Evolutionary conservation across 2,113 vertebrate species (phyloP), one percentile per base, ranked within the genome.

Genomic region (Spheniscus mendiculus): DNA sequence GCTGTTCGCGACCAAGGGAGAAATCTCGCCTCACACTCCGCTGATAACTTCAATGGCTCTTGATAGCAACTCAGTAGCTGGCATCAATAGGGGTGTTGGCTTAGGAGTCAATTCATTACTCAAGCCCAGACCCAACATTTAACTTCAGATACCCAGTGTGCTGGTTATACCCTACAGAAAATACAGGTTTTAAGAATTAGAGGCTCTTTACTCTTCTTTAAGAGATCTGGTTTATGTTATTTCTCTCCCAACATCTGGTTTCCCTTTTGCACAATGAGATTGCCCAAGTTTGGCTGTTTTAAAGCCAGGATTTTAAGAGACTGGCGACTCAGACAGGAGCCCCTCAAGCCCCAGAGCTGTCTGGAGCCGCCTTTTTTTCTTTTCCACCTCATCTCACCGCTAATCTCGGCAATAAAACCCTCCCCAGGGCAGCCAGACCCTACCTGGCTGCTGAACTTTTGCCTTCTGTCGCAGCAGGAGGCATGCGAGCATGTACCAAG

Each of bases 281-380:
- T 95, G 95, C 94, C 94, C 91, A 96, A 95, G 90, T 69, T 69
- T 83, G 89, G 90, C 74, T 73, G 18, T 65, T 29, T 40, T 42
- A 15, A 47, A 67, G 59, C 11, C 56, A 12, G 66, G 32, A n/a
- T 67, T 94, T 79, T 30, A 63, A 50, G 40, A 69, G 42, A 2
- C 27, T 15, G 81, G 84, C 56, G 59, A 84, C 86, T 94, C 73
- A 15, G 63, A 15, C 29, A 1, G 5, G 44, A 89, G 76, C 67
- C 76, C 67, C 63, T 91, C 74, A n/a, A 84, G 36, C 36, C 69
- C 4, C 92, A 62, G 36, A 42, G 16, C 19, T 26, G 61, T 36
- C 83, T 87, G 77, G 77, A 94, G 8, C n/a, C 19, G 42, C 59
- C 59, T 71, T n/a, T 84, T n/a, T 45, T 56, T 49, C 11, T 61